phyloP scores from a whole-genome alignment of 2,888 invertebrate genomes.

The Eilema sororculum region DNA sequence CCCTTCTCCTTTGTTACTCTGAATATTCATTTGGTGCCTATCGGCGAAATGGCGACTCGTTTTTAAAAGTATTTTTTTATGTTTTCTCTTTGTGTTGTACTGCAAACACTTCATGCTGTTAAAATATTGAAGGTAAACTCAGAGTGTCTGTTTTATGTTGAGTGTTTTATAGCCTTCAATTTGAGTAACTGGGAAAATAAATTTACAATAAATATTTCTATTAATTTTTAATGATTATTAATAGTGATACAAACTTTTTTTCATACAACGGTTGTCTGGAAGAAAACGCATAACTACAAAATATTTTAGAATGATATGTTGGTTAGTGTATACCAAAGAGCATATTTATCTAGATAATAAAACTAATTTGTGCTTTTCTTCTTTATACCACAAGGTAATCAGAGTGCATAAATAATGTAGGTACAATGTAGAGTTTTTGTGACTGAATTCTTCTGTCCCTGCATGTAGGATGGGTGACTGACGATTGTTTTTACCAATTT shows the following conservation, averaged over 20 bases:
- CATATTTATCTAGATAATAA: too few relatives aligned
- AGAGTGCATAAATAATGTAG: too few relatives aligned
- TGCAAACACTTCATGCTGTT: constrained; percentile 67
- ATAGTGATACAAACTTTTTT: not conserved
- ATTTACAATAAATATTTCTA: constrained; percentile 9
- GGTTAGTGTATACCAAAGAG: too few relatives aligned
- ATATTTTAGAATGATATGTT: too few relatives aligned
- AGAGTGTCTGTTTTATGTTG: constrained; percentile 54
- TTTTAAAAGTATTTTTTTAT: constrained; percentile 78
- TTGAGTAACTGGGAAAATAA: constrained; percentile 25
- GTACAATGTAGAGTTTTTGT: too few relatives aligned
- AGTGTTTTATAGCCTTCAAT: constrained; percentile 45
- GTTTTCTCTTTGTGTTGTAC: constrained; percentile 69
- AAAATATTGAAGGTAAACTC: constrained; percentile 69
- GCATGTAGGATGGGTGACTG: too few relatives aligned
- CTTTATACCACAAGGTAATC: too few relatives aligned
- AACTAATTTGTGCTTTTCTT: not conserved
- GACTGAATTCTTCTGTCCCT: too few relatives aligned
- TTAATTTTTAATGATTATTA: not conserved
- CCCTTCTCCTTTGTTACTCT: constrained; percentile 79
- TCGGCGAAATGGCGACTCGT: constrained; percentile 78
- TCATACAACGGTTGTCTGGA: not conserved
- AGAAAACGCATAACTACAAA: not conserved
- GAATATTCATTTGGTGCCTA: constrained; percentile 85
- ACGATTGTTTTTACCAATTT: too few relatives aligned